Percentiles rank a stretch among this genome's conserved stretches.
Conservation (phyloP, 2,113 vertebrate genomes). For the Nycticorax nycticorax region DNA sequence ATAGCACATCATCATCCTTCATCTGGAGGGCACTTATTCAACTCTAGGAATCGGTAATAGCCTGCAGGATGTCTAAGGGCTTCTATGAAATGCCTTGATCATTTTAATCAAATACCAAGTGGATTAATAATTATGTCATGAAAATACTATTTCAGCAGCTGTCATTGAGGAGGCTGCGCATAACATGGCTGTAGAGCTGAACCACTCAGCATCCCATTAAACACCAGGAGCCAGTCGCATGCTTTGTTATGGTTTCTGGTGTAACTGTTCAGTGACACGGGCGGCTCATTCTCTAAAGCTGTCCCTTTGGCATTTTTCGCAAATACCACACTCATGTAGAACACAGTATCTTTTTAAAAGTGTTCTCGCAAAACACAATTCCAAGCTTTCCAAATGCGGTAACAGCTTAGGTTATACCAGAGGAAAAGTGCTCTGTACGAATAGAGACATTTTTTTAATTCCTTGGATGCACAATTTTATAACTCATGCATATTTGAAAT, state of each 20-base stretch:
- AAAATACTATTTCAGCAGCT: not conserved
- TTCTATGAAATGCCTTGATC: not conserved
- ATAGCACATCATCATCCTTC: not conserved
- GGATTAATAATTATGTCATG: not conserved
- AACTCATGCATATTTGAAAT: not conserved
- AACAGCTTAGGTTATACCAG: not conserved
- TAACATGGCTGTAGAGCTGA: not conserved
- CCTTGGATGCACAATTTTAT: not conserved
- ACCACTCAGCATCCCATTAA: not conserved
- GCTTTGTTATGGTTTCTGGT: not conserved
- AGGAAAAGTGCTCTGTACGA: not conserved
- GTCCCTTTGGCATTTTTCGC: not conserved
- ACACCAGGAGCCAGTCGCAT: not conserved
- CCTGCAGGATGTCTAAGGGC: not conserved
- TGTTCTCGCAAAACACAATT: not conserved
- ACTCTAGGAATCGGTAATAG: not conserved
- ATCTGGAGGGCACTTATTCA: not conserved
- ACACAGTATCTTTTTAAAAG: not conserved
- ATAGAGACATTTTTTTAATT: not conserved
- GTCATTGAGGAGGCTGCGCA: not conserved
- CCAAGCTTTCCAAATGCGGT: not conserved
- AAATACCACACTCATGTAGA: not conserved
- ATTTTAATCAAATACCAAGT: slow-evolving; percentile 1
- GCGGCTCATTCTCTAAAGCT: slow-evolving; percentile 10
- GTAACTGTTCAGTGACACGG: not conserved